Base-by-base conservation (phyloP, 2,797 vertebrate species). In the Sandelia bainsii region DNA sequence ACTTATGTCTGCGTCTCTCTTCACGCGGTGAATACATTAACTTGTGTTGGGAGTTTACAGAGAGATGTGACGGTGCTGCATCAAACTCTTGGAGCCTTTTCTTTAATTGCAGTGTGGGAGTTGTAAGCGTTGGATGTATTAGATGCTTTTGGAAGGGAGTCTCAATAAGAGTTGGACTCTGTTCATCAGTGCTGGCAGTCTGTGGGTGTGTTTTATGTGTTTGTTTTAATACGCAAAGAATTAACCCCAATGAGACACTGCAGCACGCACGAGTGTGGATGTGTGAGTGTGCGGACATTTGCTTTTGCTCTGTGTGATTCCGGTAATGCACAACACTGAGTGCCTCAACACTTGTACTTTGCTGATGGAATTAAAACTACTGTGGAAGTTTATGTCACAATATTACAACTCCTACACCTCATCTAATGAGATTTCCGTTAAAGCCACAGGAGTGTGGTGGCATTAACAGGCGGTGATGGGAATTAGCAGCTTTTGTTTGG, bases 131-230 rank as follows among this genome's bases (percentile, higher is more conserved):
- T 79, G 79, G 77, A 68, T 69, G 70, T n/a, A 23, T 62, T 58
- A n/a, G 60, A 23, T 1, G 54, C 57, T 75, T 77, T 69, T 68
- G 74, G 40, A 66, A 42, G 6, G 8, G 22, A 32, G 49, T 65
- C 71, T 80, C 56, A 62, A 11, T 42, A 23, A 49, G 67, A 81
- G 63, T 32, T 84, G 83, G 82, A 49, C 52, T 56, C 5, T 19
- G 73, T 72, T 76, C 67, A 52, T 68, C 5, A 12, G 37, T 37
- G 52, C 74, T 63, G 61, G 32, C 40, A 25, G 65, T 51, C 59
- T 72, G 79, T 84, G 82, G 68, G 72, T 40, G 71, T 75, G 56
- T 65, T 69, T 84, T 37, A 60, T 74, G 45, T 69, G 44, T 82
- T 73, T 78, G 68, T 69, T 60, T 79, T 75, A 56, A 57, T 64